Conservation (phyloP, 1,140 invertebrate genomes). For the Philaenus spumarius region DNA sequence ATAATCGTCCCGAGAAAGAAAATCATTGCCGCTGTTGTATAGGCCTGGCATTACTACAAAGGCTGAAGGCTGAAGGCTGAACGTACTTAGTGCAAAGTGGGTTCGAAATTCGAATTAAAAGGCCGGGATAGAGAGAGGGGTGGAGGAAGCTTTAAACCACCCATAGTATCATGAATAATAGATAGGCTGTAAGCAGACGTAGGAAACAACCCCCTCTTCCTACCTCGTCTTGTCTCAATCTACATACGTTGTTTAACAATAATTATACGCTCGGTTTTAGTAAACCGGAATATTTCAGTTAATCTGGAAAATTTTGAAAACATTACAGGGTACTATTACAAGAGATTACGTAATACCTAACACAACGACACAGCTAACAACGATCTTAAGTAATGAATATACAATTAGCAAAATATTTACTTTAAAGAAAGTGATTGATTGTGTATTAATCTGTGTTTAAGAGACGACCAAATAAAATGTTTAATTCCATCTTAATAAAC, state of each 20-base stretch:
- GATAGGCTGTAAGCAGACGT: not conserved
- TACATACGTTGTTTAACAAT: not conserved
- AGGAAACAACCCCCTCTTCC: not conserved
- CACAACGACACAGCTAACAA: too few species aligned
- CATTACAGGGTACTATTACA: too few species aligned
- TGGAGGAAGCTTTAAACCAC: constrained; percentile 14
- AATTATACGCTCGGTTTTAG: not conserved
- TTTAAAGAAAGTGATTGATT: too few species aligned
- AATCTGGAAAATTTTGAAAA: too few species aligned
- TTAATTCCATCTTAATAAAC: too few species aligned
- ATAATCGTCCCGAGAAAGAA: constrained; percentile 11
- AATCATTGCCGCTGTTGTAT: constrained; percentile 4
- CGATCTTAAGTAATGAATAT: too few species aligned
- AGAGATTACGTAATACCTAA: too few species aligned
- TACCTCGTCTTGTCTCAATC: not conserved
- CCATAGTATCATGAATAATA: constrained; percentile 13
- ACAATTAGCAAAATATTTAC: too few species aligned
- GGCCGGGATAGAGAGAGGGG: not conserved
- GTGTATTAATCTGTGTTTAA: too few species aligned
- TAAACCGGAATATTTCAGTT: too few species aligned
- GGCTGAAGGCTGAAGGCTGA: too few species aligned
- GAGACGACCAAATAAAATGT: too few species aligned
- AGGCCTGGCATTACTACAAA: not conserved
- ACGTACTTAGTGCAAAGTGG: constrained; percentile 14
- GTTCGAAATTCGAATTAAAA: constrained; percentile 18